These are phyloP conservation scores for Napeogenes inachia DNA, from an alignment of 2,888 invertebrate genomes.

Conservation along the genomic window DNA sequence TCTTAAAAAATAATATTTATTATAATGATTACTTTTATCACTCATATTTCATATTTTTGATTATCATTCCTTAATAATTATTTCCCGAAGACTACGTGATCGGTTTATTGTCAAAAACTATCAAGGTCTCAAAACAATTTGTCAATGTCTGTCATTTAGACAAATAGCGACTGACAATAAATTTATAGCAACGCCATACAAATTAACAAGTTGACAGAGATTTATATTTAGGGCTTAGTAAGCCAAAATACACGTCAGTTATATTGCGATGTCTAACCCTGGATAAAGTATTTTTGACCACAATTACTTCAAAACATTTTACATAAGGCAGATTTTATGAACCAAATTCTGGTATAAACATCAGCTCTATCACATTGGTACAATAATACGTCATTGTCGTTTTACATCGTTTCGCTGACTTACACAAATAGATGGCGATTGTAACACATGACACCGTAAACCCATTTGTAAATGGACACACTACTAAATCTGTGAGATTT, in stretches of 20 bases:
- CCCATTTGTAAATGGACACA: constrained; percentile 1
- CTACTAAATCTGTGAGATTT: constrained; percentile 3
- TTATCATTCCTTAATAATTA: too few relatives aligned
- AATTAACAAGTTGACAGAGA: constrained; percentile 4
- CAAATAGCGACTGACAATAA: constrained; percentile 5
- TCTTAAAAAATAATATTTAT: too few relatives aligned
- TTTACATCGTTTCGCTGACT: constrained; percentile 16
- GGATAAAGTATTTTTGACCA: neutral
- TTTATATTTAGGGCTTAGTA: neutral
- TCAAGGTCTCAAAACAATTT: neutral
- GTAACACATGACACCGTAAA: constrained; percentile 17
- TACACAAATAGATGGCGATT: constrained; percentile 20
- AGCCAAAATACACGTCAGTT: neutral
- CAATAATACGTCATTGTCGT: constrained; percentile 11
- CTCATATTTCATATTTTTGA: too few relatives aligned
- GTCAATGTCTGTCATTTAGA: neutral
- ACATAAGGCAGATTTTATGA: neutral
- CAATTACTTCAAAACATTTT: neutral
- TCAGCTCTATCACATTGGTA: neutral
- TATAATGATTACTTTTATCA: too few relatives aligned
- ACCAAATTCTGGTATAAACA: neutral
- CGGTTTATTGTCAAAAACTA: neutral
- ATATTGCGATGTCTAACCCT: neutral
- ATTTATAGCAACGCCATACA: constrained; percentile 2
- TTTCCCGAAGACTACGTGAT: too few relatives aligned